These are phyloP conservation scores for Clupea harengus DNA, from an alignment of 2,113 vertebrate genomes.

Conservation along the genomic window DNA sequence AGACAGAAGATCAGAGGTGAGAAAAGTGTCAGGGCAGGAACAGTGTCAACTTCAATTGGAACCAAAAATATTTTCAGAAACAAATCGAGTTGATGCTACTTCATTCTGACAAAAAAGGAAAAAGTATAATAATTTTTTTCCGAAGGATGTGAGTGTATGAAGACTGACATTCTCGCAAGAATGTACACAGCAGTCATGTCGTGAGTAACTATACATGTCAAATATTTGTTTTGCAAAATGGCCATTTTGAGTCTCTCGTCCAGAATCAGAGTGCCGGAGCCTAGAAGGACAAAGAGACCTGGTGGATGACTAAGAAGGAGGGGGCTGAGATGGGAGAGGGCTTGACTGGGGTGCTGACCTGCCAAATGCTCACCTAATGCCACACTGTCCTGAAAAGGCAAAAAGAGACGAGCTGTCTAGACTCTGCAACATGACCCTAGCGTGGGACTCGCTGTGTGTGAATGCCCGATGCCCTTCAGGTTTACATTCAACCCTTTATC, in stretches of 20 bases:
- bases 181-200: background rate
- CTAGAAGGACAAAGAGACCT: background rate
- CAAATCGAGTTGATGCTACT: background rate
- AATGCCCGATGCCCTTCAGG: background rate
- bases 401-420: conserved; percentile 39
- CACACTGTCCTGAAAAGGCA: conserved; percentile 29
- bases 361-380: conserved; percentile 40
- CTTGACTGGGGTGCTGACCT: conserved; percentile 21
- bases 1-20: background rate
- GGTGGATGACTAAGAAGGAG: background rate
- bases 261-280: too few relatives aligned
- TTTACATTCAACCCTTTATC: conserved; percentile 45
- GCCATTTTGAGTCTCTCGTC: background rate
- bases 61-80: background rate
- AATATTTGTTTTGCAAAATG: background rate
- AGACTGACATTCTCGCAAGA: background rate
- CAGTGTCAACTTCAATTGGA: background rate
- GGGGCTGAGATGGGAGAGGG: background rate
- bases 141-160: background rate
- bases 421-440: conserved; percentile 47
- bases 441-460: background rate
- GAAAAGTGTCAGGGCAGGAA: background rate
- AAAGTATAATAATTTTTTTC: background rate
- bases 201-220: background rate
- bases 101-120: background rate